Evolutionary conservation across 2,888 invertebrate species (phyloP).

Genomic region (Eupithecia subfuscata): DNA sequence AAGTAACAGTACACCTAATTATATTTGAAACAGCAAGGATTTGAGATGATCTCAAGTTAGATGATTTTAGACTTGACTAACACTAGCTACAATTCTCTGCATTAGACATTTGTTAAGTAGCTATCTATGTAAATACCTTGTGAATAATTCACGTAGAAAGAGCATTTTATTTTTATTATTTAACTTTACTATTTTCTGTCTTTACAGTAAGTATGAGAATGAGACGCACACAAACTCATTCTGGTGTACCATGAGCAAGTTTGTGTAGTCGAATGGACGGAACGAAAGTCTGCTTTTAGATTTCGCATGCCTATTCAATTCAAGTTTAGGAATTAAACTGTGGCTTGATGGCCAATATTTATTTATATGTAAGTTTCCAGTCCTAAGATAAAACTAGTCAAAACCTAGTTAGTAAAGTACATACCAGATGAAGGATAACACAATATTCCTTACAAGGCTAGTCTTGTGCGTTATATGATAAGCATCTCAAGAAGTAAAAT

Average conservation of each 20-base stretch:
- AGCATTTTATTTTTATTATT: no score
- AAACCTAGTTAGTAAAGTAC: conserved; percentile 9
- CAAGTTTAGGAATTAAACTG: neutral
- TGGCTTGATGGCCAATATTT: conserved; percentile 8
- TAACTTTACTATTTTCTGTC: no score
- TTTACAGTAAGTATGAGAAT: no score
- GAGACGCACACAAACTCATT: no score
- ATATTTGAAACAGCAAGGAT: neutral
- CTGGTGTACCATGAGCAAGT: neutral
- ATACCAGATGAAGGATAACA: conserved; percentile 3
- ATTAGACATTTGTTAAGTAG: neutral
- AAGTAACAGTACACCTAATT: neutral
- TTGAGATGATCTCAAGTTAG: neutral
- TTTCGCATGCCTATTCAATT: conserved; percentile 3
- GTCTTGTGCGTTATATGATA: neutral
- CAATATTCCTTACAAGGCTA: conserved; percentile 7
- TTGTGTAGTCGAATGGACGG: neutral
- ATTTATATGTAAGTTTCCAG: neutral
- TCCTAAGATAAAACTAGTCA: conserved; percentile 31
- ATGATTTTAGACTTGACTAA: neutral
- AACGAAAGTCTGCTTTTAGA: conserved; percentile 7
- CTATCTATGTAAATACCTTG: neutral
- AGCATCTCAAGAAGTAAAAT: neutral
- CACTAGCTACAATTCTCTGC: neutral
- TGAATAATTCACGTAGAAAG: neutral